Conservation (phyloP, 1,140 invertebrate species). For the Coboldia fuscipes region DNA sequence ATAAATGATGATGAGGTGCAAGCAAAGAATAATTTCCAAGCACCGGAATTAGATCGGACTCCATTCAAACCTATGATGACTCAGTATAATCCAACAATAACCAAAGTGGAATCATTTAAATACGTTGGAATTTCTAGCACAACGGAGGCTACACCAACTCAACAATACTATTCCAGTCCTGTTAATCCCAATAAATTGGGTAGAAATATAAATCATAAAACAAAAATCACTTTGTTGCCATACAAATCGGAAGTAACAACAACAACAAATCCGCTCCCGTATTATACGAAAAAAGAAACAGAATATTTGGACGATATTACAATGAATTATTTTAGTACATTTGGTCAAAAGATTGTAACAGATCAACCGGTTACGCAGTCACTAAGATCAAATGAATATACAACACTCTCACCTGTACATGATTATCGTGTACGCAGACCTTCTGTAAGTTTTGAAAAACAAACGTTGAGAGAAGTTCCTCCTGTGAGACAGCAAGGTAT, state of each 20-base stretch:
- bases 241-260: constrained; percentile 5
- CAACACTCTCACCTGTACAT: too few relatives aligned
- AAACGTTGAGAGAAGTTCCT: too few relatives aligned
- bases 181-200: neutral
- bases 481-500: too few relatives aligned
- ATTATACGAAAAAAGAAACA: too few relatives aligned
- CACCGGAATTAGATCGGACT: constrained; percentile 28
- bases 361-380: too few relatives aligned
- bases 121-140: constrained; percentile 8
- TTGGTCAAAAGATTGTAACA: too few relatives aligned
- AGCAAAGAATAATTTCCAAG: constrained; percentile 19
- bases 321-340: too few relatives aligned
- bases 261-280: neutral
- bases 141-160: constrained; percentile 2
- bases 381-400: too few relatives aligned
- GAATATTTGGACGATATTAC: too few relatives aligned
- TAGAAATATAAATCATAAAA: neutral
- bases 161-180: neutral
- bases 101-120: constrained; percentile 2
- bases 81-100: constrained; percentile 34
- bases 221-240: constrained; percentile 3
- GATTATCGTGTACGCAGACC: too few relatives aligned
- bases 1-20: constrained; percentile 21
- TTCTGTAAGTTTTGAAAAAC: too few relatives aligned
- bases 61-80: constrained; percentile 34